Conservation (phyloP, 1,140 invertebrate genomes). For the Mizuhopecten yessoensis region DNA sequence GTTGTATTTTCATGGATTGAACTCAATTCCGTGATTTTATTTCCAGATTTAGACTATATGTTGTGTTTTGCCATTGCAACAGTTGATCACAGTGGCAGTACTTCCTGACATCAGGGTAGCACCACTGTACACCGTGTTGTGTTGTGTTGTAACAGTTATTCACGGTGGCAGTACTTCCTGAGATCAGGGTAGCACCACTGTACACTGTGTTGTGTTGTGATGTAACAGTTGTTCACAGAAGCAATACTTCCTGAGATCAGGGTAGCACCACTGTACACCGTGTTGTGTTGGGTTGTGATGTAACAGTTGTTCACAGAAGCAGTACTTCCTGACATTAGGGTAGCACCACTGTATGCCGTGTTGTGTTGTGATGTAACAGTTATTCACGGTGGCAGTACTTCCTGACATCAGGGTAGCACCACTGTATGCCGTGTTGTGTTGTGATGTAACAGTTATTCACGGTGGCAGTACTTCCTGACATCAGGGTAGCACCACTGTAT, state of each 20-base stretch:
- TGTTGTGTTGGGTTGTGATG: too few species aligned
- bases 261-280: conserved; percentile 77
- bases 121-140: neutral
- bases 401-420: conserved; percentile 81
- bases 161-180: conserved; percentile 77
- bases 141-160: conserved; percentile 25
- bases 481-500: conserved; percentile 81
- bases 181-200: conserved; percentile 81
- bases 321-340: too few species aligned
- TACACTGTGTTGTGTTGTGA: too few species aligned
- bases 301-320: too few species aligned
- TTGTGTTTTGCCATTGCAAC: too few species aligned
- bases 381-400: conserved; percentile 76
- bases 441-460: conserved; percentile 64
- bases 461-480: conserved; percentile 76
- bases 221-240: conserved; percentile 69
- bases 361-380: neutral
- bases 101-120: too few species aligned
- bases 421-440: too few species aligned
- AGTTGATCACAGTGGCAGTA: too few species aligned
- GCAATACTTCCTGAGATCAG: conserved; percentile 79
- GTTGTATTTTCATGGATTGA: too few species aligned
- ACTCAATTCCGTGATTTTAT: too few species aligned
- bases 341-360: neutral
- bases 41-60: too few species aligned